Conservation (phyloP, 2,797 vertebrate genomes). For the Rhyacichthys aspro region DNA sequence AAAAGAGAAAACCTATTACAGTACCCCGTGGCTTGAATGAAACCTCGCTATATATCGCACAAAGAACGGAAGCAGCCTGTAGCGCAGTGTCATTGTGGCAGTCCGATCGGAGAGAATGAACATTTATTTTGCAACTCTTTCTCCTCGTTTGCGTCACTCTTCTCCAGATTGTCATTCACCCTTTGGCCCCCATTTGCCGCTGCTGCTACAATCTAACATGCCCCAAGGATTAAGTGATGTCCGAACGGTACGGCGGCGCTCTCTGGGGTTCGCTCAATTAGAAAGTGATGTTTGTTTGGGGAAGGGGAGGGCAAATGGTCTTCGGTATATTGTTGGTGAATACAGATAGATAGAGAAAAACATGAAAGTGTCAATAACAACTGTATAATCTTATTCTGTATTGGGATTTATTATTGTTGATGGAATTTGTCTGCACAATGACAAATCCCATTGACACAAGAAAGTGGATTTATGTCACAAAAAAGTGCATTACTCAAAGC, state of each 20-base stretch:
- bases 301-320: neutral
- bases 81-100: slow-evolving; percentile 29
- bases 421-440: too few species aligned
- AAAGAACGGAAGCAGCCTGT: too few species aligned
- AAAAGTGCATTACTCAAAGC: too few species aligned
- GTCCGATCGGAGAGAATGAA: too few species aligned
- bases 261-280: slow-evolving; percentile 29
- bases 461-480: too few species aligned
- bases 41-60: neutral
- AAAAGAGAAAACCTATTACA: slow-evolving; percentile 20
- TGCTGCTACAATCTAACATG: neutral
- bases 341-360: neutral
- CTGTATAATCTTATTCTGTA: neutral
- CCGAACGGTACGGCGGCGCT: slow-evolving; percentile 22
- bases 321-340: neutral
- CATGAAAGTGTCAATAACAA: neutral
- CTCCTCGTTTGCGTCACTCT: too few species aligned
- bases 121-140: too few species aligned
- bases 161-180: slow-evolving; percentile 42
- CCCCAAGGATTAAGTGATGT: slow-evolving; percentile 50
- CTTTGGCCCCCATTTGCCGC: neutral
- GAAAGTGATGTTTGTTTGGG: slow-evolving; percentile 37
- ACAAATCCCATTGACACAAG: too few species aligned
- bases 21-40: slow-evolving; percentile 46
- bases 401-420: neutral